Evolutionary conservation across 2,888 invertebrate species (phyloP), one percentile per base, ranked within the genome.

Genomic region (Periphyllus acericola): DNA sequence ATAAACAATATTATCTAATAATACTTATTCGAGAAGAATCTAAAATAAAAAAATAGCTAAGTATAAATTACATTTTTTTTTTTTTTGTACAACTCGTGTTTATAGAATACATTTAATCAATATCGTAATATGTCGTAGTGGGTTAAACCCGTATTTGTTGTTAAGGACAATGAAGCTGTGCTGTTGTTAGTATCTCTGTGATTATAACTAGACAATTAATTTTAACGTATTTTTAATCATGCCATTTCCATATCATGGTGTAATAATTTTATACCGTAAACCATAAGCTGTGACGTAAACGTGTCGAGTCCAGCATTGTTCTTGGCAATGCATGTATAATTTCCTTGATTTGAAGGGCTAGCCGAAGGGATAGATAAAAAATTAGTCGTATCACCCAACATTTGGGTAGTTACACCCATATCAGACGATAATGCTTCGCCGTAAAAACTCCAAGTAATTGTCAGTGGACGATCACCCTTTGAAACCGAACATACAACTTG

Each of bases 391-490:
- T 90, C 90, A n/a, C 91, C 91, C 83, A 91, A 89, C 89, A 90
- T 90, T 68, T 89, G 90, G 9, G 90, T 90, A 34, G 89, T 90
- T 17, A 91, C 90, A 32, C 90, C 90, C 75, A 80, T 82, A 60
- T 89, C 72, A 14, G 79, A 78, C 25, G 83, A 78, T 32, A 81
- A 86, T 36, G 74, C 81, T 76, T 72, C 89, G 21, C 89, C 88
- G 89, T 80, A 89, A 85, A 89, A 89, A 89, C 60, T 87, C 96
- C 96, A 96, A 79, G 93, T 92, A 71, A 96, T 94, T 88, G 93
- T 93, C 75, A 95, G 92, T 1, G 95, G 95, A 79, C 93, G 91
- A 91, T 94, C 94, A 8, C 94, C 93, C 86, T 92, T 92, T 21
- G 92, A 91, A 34, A 93, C 92, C 1, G 92, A 92, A 90, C 93